Base-by-base conservation (phyloP, 2,113 vertebrate genomes). In the Strix uralensis region DNA sequence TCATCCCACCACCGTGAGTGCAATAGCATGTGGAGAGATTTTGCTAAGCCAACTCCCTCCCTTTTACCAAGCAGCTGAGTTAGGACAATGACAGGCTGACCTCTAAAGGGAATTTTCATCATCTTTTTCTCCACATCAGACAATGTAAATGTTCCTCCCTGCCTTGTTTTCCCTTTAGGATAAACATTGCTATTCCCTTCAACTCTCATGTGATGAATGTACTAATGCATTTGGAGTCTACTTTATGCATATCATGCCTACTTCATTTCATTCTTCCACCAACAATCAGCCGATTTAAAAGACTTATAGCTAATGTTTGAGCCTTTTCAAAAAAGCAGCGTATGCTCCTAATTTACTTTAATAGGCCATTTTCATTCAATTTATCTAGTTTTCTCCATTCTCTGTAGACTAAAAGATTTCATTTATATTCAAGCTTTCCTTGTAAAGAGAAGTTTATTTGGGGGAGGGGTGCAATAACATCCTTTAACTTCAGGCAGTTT, bases 261-360 rank as follows among this genome's bases (percentile, higher is more conserved):
- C 57, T 63, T 86, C 5, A 65, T 92, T 90, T 88, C 69, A 49
- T 57, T 88, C 81, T 90, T 88, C 86, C 13, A 8, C 75, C 84
- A 92, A 91, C 90, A 91, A 72, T 79, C 81, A 86, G 36, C 13
- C 30, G 5, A 57, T 95, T 95, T 88, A 88, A 92, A 91, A 95
- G 90, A 81, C 93, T 91, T 88, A 80, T 17, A 94, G 81, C 44
- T 94, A 91, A 94, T 86, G 82, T 81, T 90, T 78, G 81, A 92
- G 13, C 49, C 46, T 75, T 95, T 94, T 77, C 62, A 74, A 88
- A 94, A 96, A 75, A 83, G 34, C 59, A 90, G 44, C 5, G 11
- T 91, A 86, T 91, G 72, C 63, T 92, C 22, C 86, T 97, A 95
- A 97, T 97, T 97, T 97, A 62, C 72, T 92, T 96, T 94, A 96